Evolutionary conservation across 2,888 invertebrate species (phyloP).

Genomic region (Drosophila emarginata): DNA sequence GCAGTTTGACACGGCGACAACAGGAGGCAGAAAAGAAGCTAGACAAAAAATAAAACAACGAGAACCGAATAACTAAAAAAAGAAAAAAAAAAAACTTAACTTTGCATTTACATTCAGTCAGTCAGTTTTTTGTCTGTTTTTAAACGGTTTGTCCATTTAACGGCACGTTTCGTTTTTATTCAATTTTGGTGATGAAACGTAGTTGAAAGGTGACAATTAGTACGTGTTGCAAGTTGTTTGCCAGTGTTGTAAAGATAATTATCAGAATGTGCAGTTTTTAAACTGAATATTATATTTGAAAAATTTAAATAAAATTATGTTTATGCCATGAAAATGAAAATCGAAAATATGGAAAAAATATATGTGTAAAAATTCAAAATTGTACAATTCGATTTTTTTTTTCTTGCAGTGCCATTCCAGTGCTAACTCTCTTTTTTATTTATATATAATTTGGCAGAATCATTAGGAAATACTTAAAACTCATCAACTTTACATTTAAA

Average conservation of each 20-base stretch:
- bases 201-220: neutral
- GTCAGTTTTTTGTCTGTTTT: slow-evolving; percentile 18
- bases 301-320: too few species aligned
- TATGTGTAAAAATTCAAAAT: too few species aligned
- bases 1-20: slow-evolving; percentile 43
- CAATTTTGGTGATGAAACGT: slow-evolving; percentile 28
- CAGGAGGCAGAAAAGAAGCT: neutral
- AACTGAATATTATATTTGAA: neutral
- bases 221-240: neutral
- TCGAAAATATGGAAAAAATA: too few species aligned
- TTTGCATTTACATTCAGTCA: slow-evolving; percentile 18
- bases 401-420: too few species aligned
- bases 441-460: too few species aligned
- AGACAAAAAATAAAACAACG: neutral
- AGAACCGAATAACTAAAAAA: neutral
- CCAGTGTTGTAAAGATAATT: slow-evolving; percentile 6
- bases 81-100: slow-evolving; percentile 34
- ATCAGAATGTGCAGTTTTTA: neutral
- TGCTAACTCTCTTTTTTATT: too few species aligned
- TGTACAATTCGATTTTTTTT: too few species aligned
- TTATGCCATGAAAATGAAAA: too few species aligned
- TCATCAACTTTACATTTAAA: too few species aligned
- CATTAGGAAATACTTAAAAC: too few species aligned
- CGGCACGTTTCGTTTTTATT: slow-evolving; percentile 45
- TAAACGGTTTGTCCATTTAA: slow-evolving; percentile 36